These are phyloP conservation scores for Ormyrus pomaceus DNA, from an alignment of 2,888 invertebrate genomes.

Conservation along the genomic window DNA sequence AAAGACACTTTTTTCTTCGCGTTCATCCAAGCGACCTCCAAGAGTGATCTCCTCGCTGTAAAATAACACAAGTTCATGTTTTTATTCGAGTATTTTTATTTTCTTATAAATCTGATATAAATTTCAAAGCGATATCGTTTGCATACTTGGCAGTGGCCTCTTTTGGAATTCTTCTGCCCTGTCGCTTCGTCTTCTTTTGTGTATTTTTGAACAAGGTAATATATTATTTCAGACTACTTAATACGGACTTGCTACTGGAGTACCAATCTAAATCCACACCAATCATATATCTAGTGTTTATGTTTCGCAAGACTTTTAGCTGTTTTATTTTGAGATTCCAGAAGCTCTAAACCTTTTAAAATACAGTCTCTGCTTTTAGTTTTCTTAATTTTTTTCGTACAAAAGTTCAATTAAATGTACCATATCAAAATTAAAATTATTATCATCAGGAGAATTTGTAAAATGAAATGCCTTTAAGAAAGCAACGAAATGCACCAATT, in stretches of 20 bases:
- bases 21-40: neutral
- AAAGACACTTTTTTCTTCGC: slow-evolving; percentile 35
- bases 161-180: slow-evolving; percentile 21
- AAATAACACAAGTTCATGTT: slow-evolving; percentile 49
- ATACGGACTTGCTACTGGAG: neutral
- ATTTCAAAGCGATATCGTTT: slow-evolving; percentile 24
- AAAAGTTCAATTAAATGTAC: no score
- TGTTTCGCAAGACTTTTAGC: slow-evolving; percentile 23
- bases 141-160: slow-evolving; percentile 7
- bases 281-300: slow-evolving; percentile 24
- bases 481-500: no score
- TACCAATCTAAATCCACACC: slow-evolving; percentile 26
- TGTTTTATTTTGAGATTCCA: slow-evolving; percentile 7
- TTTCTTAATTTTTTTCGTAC: no score
- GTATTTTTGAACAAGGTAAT: slow-evolving; percentile 21
- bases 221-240: slow-evolving; percentile 39
- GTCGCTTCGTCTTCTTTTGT: neutral
- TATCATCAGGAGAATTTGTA: no score
- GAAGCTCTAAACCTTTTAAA: no score
- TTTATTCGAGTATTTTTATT: slow-evolving; percentile 39
- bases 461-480: no score
- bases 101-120: slow-evolving; percentile 51
- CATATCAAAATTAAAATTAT: no score
- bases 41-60: slow-evolving; percentile 16
- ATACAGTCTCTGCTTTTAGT: no score